Conservation (phyloP, 2,797 vertebrate species). For the Micrastur ruficollis region DNA sequence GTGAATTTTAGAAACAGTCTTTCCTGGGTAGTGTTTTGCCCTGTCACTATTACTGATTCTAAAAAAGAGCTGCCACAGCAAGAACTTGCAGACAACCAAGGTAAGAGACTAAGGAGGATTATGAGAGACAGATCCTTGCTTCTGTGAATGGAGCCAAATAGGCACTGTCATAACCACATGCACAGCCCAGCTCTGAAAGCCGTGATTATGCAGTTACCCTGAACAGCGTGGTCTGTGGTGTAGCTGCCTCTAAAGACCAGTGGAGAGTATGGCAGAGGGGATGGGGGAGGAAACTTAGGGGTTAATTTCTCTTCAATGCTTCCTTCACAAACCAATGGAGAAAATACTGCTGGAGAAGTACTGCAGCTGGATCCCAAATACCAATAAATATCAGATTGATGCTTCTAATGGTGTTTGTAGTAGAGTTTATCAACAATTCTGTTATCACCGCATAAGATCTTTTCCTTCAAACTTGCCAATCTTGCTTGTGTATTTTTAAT, state of each 20-base stretch:
- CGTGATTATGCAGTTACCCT: neutral
- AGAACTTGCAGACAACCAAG: neutral
- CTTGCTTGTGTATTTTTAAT: slow-evolving; percentile 44
- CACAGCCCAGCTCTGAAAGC: neutral
- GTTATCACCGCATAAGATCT: neutral
- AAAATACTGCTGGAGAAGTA: neutral
- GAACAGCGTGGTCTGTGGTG: accelerated
- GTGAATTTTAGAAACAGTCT: neutral
- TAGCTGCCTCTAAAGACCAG: neutral
- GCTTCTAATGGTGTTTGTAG: neutral
- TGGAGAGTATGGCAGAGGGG: neutral
- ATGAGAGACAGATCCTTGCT: neutral
- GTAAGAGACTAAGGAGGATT: neutral
- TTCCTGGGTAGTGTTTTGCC: neutral
- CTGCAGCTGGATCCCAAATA: neutral
- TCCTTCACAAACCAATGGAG: neutral
- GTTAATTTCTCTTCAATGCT: neutral
- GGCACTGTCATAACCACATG: neutral
- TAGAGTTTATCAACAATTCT: neutral
- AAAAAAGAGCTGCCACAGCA: neutral
- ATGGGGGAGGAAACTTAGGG: neutral
- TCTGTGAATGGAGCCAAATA: neutral
- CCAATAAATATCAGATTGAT: neutral
- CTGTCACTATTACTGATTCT: neutral
- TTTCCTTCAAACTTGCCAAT: neutral